These are phyloP conservation scores for Lates japonicus DNA, from an alignment of 2,797 vertebrate genomes.

Conservation along the genomic window DNA sequence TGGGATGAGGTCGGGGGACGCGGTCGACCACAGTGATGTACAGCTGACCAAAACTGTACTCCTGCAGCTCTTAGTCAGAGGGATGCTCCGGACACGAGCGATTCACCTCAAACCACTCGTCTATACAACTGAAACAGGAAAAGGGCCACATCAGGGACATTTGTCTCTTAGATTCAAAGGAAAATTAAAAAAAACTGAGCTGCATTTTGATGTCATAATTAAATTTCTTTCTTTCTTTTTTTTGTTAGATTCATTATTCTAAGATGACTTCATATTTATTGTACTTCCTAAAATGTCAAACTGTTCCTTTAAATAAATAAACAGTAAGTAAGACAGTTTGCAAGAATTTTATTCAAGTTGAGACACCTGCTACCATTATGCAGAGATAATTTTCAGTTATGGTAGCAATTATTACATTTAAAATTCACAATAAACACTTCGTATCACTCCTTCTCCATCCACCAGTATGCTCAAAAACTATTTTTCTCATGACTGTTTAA, in stretches of 20 bases:
- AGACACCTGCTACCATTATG: not conserved
- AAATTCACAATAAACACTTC: no score
- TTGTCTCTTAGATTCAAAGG: not conserved
- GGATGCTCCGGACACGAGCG: conserved; percentile 98
- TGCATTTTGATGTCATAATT: not conserved
- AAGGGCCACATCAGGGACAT: not conserved
- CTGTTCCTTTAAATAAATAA: not conserved
- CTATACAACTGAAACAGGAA: conserved; percentile 91
- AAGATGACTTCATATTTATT: not conserved
- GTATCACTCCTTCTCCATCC: not conserved
- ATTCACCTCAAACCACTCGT: conserved; percentile 98
- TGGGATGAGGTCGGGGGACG: conserved; percentile 61
- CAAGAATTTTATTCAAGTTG: not conserved
- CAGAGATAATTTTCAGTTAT: not conserved
- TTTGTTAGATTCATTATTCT: not conserved
- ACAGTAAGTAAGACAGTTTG: not conserved
- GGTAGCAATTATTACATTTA: not conserved
- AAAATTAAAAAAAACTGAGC: not conserved
- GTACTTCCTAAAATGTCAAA: not conserved
- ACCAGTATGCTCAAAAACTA: not conserved
- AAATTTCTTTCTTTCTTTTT: not conserved
- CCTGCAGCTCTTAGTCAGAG: conserved; percentile 86
- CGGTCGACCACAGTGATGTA: conserved; percentile 38
- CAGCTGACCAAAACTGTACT: conserved; percentile 33
- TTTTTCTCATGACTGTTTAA: not conserved